Evolutionary conservation across 2,888 invertebrate genomes (phyloP).

Genomic region (Drosophila lutescens): DNA sequence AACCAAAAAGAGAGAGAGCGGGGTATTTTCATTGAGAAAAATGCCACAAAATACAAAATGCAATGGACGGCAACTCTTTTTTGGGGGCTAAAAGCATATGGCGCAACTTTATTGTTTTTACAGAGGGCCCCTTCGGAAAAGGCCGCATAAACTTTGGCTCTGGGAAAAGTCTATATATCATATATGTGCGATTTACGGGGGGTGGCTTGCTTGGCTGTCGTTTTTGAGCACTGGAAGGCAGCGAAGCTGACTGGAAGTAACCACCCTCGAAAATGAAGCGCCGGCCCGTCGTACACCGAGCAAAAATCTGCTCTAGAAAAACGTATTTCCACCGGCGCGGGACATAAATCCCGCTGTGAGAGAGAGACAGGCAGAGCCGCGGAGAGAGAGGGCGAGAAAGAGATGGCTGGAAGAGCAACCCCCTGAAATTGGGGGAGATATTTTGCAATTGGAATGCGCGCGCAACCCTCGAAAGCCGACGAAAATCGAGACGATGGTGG

Average conservation of each 20-base stretch:
- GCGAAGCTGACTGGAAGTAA: conserved; percentile 32
- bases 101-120: conserved; percentile 75
- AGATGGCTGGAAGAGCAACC: conserved; percentile 29
- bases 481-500: conserved; percentile 44
- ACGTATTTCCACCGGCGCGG: conserved; percentile 46
- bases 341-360: conserved; percentile 21
- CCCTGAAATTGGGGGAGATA: conserved; percentile 67
- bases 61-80: conserved; percentile 37
- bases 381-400: neutral
- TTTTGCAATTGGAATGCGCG: conserved; percentile 72
- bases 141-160: conserved; percentile 62
- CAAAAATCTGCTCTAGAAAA: conserved; percentile 55
- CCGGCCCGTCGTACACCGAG: conserved; percentile 58
- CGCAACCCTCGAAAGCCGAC: conserved; percentile 70
- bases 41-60: conserved; percentile 49
- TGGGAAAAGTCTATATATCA: conserved; percentile 75
- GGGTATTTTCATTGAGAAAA: conserved; percentile 77
- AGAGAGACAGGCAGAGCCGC: too few relatives aligned
- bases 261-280: conserved; percentile 40
- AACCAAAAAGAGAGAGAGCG: conserved; percentile 4
- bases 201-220: conserved; percentile 33
- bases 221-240: conserved; percentile 7
- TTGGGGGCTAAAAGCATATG: conserved; percentile 59
- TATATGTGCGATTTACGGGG: conserved; percentile 23
- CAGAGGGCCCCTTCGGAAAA: conserved; percentile 47